Evolutionary conservation across 2,113 vertebrate species (phyloP).

Genomic region (Symphodus melops): DNA sequence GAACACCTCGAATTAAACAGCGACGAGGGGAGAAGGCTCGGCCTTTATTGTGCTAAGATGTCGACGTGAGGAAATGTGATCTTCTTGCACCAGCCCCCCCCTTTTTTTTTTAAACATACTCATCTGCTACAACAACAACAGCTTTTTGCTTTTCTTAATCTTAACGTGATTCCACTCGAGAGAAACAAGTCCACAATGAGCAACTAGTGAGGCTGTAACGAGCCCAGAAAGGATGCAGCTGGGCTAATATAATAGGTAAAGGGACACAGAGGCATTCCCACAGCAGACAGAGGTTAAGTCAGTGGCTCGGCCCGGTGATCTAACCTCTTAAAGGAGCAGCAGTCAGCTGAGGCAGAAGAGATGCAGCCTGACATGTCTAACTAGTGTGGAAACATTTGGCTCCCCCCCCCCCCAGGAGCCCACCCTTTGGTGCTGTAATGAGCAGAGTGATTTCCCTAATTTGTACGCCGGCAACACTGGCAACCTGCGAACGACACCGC

Average conservation of each 20-base stretch:
- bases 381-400: conserved; percentile 77
- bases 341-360: conserved; percentile 69
- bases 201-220: conserved; percentile 30
- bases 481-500: conserved; percentile 73
- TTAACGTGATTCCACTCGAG: conserved; percentile 31
- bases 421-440: conserved; percentile 78
- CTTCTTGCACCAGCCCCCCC: conserved; percentile 19
- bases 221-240: conserved; percentile 28
- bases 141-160: conserved; percentile 16
- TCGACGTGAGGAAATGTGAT: conserved; percentile 54
- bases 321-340: conserved; percentile 74
- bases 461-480: conserved; percentile 67
- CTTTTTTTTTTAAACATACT: conserved; percentile 18
- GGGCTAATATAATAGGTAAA: conserved; percentile 49
- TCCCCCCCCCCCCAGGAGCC: conserved; percentile 71
- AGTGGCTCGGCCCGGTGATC: conserved; percentile 58
- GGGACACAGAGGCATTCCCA: conserved; percentile 48
- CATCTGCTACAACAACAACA: conserved; percentile 20
- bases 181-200: conserved; percentile 20
- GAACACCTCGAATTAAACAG: conserved; percentile 82
- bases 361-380: conserved; percentile 78
- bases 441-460: conserved; percentile 82
- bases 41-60: conserved; percentile 61
- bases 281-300: conserved; percentile 67
- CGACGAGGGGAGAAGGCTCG: conserved; percentile 47